These are phyloP conservation scores for Arenicola marina DNA, from an alignment of 2,888 invertebrate genomes.

Conservation along the genomic window DNA sequence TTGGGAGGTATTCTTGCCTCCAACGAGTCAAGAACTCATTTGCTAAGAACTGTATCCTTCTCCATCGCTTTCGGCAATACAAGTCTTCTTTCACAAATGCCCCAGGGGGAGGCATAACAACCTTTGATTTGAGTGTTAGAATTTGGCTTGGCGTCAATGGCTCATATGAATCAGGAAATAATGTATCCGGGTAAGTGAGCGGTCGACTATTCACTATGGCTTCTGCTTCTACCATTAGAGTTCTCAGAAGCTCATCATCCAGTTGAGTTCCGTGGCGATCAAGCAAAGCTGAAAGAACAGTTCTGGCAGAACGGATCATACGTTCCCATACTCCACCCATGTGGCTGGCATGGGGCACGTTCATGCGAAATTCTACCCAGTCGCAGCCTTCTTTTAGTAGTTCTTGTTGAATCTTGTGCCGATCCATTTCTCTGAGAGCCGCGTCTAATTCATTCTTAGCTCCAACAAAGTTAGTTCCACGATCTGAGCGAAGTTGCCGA, in stretches of 20 bases:
- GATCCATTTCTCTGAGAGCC: no score
- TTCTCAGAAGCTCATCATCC: not conserved
- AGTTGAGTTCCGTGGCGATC: not conserved
- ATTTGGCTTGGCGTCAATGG: conserved; percentile 26
- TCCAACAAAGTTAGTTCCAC: conserved; percentile 30
- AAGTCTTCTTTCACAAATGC: conserved; percentile 28
- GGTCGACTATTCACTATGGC: conserved; percentile 2
- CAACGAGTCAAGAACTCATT: conserved; percentile 37
- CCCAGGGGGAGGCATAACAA: conserved; percentile 30
- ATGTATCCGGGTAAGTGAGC: not conserved
- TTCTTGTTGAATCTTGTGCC: no score
- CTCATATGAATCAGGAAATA: not conserved
- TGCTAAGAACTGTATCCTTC: conserved; percentile 29
- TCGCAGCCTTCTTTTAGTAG: no score
- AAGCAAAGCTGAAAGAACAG: not conserved
- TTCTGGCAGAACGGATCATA: not conserved
- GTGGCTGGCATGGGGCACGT: conserved; percentile 9
- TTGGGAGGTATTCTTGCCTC: conserved; percentile 30
- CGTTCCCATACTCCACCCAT: conserved; percentile 7
- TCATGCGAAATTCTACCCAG: no score
- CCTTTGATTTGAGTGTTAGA: conserved; percentile 16
- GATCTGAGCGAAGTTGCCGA: conserved; percentile 24
- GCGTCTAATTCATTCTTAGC: conserved; percentile 28
- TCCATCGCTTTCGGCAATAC: conserved; percentile 31
- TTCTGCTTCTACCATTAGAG: not conserved